These are phyloP conservation scores for Fistularia commersonii DNA, from an alignment of 2,797 vertebrate genomes.

Conservation along the genomic window DNA sequence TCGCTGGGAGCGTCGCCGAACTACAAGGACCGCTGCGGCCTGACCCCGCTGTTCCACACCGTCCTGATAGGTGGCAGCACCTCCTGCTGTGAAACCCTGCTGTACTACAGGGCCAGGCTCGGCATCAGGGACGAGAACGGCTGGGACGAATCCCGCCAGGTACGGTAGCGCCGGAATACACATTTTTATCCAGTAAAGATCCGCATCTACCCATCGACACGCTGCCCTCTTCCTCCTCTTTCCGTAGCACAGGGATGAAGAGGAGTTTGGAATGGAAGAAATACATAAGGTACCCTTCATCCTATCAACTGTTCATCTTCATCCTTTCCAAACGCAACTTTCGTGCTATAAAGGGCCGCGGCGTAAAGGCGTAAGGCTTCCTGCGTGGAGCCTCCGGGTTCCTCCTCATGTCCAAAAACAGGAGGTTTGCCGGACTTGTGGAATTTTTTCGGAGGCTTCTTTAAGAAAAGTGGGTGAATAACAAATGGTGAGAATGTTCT, in stretches of 20 bases:
- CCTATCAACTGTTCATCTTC: constrained; percentile 38
- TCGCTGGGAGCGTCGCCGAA: constrained; percentile 86
- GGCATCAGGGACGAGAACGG: constrained; percentile 86
- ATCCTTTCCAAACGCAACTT: constrained; percentile 27
- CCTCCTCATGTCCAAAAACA: constrained; percentile 33
- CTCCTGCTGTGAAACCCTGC: constrained; percentile 86
- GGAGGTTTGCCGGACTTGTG: constrained; percentile 50
- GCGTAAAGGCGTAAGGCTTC: too few species aligned
- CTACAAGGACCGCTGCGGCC: constrained; percentile 87
- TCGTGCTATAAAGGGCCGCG: too few species aligned
- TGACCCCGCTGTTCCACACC: constrained; percentile 90
- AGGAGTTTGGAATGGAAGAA: constrained; percentile 79
- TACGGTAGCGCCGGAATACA: too few species aligned
- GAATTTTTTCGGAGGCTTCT: too few species aligned
- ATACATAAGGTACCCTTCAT: constrained; percentile 76
- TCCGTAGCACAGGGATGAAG: constrained; percentile 77
- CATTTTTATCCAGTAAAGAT: too few species aligned
- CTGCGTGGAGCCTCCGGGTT: too few species aligned
- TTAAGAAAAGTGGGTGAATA: too few species aligned
- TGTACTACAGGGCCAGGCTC: constrained; percentile 82
- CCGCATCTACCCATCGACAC: too few species aligned
- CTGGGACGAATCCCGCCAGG: constrained; percentile 92
- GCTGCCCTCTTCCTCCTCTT: constrained; percentile 53
- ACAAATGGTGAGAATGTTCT: too few species aligned
- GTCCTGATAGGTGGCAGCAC: constrained; percentile 89